Percentiles rank a stretch among this genome's conserved stretches.
These are phyloP conservation scores for Syrista parreyssii DNA, from an alignment of 2,888 invertebrate species.

Conservation along the genomic window DNA sequence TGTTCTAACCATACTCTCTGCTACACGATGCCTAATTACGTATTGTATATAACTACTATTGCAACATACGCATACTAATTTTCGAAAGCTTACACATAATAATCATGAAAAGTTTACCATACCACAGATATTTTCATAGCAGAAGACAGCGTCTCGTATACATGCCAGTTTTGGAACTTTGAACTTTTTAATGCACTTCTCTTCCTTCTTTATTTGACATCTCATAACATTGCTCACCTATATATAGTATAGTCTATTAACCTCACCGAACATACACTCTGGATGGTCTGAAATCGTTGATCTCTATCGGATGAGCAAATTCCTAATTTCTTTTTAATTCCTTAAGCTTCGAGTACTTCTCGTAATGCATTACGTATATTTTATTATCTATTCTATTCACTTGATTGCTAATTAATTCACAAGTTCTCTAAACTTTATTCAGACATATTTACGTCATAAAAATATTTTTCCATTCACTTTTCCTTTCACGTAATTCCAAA, in stretches of 20 bases:
- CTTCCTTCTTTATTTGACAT: not conserved
- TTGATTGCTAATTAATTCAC: not conserved
- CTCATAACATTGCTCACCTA: not conserved
- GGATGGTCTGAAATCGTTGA: not conserved
- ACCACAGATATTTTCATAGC: not conserved
- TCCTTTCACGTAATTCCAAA: not conserved
- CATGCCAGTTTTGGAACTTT: not conserved
- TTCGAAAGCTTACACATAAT: not conserved
- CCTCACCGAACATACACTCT: not conserved
- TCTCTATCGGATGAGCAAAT: not conserved
- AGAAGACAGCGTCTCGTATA: not conserved
- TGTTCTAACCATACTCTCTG: not conserved
- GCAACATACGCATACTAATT: not conserved
- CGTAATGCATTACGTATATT: not conserved
- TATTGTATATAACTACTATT: not conserved
- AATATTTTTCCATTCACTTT: not conserved
- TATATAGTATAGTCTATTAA: not conserved
- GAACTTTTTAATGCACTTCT: not conserved
- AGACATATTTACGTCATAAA: not conserved
- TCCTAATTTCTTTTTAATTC: not conserved
- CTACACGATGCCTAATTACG: not conserved
- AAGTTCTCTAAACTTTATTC: not conserved
- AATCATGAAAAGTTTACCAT: not conserved
- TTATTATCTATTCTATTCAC: not conserved
- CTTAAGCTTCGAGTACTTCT: not conserved